phyloP scores from a whole-genome alignment of 2,797 vertebrate species.

The Kryptopterus vitreolus region DNA sequence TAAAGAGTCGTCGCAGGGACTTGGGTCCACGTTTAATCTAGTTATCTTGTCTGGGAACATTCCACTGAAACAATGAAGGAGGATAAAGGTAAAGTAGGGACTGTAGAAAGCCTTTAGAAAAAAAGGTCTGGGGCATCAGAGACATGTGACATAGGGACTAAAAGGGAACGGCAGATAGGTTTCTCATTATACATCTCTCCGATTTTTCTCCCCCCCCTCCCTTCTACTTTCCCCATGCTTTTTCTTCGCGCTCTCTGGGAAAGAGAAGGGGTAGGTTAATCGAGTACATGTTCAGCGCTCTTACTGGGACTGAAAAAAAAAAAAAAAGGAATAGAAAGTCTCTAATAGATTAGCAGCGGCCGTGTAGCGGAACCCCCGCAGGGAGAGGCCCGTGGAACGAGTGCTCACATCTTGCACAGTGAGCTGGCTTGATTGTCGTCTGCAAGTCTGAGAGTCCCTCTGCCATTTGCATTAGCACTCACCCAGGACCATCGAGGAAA shows the following conservation, averaged over 20 bases:
- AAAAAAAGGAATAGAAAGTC: conserved; percentile 66
- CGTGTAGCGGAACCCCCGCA: conserved; percentile 60
- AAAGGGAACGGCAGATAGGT: conserved; percentile 44
- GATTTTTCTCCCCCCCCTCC: conserved; percentile 18
- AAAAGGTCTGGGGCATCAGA: conserved; percentile 42
- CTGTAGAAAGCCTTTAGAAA: conserved; percentile 50
- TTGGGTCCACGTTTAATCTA: conserved; percentile 24
- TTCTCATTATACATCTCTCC: conserved; percentile 43
- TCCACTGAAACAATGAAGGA: conserved; percentile 57
- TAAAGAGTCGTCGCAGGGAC: conserved; percentile 41
- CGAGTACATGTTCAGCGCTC: conserved; percentile 65
- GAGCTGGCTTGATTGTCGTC: conserved; percentile 35
- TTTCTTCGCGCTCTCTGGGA: conserved; percentile 51
- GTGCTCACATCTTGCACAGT: conserved; percentile 43
- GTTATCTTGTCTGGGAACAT: conserved; percentile 50
- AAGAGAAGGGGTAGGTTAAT: conserved; percentile 66
- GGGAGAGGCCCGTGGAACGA: conserved; percentile 57
- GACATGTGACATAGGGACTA: conserved; percentile 39
- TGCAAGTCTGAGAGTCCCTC: conserved; percentile 53
- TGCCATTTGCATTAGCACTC: conserved; percentile 63
- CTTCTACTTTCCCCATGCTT: too few relatives aligned
- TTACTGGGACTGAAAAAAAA: conserved; percentile 53
- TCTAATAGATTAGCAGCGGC: conserved; percentile 69
- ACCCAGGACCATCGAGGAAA: conserved; percentile 44
- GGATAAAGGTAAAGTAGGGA: conserved; percentile 64